phyloP scores from a whole-genome alignment of 2,797 vertebrate genomes.

The Adelosebastes latens region DNA sequence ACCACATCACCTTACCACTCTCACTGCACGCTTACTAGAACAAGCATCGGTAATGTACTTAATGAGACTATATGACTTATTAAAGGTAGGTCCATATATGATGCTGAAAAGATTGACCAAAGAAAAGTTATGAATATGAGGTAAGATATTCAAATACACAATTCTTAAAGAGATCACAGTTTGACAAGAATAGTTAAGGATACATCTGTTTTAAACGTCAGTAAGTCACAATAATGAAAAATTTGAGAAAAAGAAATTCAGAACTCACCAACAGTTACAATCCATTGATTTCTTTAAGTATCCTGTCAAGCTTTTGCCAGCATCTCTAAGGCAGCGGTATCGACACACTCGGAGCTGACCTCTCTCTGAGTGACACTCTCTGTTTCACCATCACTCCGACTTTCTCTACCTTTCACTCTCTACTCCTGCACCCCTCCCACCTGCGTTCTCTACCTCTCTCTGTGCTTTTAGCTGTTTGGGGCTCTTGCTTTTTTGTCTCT shows the following conservation, averaged over 20 bases:
- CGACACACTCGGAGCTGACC: slow-evolving; percentile 37
- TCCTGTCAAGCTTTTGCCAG: slow-evolving; percentile 32
- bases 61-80: not conserved
- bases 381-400: slow-evolving; percentile 61
- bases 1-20: slow-evolving; percentile 71
- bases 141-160: not conserved
- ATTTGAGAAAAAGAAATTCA: not conserved
- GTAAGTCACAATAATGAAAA: not conserved
- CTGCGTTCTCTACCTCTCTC: slow-evolving; percentile 42
- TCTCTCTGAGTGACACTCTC: slow-evolving; percentile 47
- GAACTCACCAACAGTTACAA: slow-evolving; percentile 66
- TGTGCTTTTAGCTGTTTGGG: slow-evolving; percentile 49
- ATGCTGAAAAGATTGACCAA: not conserved
- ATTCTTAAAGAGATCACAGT: not conserved
- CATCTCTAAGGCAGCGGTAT: slow-evolving; percentile 34
- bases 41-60: slow-evolving; percentile 1
- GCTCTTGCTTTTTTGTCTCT: slow-evolving; percentile 39
- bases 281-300: slow-evolving; percentile 36
- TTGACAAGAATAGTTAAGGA: not conserved
- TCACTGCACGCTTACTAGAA: slow-evolving; percentile 46
- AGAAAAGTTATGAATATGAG: not conserved
- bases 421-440: slow-evolving; percentile 57
- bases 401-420: slow-evolving; percentile 65
- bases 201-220: not conserved
- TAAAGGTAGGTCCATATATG: not conserved